phyloP scores from a whole-genome alignment of 1,140 invertebrate species.

The Phortica variegata region DNA sequence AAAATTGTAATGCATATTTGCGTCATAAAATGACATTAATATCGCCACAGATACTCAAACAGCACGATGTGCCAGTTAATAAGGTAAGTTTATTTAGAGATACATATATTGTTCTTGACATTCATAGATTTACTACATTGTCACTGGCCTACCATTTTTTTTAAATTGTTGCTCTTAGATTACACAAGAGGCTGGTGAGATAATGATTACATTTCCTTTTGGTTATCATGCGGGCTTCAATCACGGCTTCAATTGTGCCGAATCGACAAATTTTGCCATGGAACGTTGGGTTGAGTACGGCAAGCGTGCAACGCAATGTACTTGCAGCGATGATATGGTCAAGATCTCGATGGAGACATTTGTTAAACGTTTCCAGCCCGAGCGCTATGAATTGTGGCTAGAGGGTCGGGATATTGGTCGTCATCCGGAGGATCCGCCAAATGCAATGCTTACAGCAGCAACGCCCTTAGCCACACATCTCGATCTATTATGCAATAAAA shows the following conservation, averaged over 20 bases:
- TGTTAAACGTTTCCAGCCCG: conserved; percentile 91
- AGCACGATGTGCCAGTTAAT: conserved; percentile 93
- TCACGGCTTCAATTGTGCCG: conserved; percentile 98
- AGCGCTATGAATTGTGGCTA: conserved; percentile 68
- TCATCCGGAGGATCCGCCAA: conserved; percentile 85
- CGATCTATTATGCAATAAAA: conserved; percentile 51
- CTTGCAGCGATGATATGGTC: conserved; percentile 87
- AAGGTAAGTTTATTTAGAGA: conserved; percentile 59
- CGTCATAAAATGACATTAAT: conserved; percentile 99
- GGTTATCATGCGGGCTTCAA: conserved; percentile 97
- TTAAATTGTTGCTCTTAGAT: too few species aligned
- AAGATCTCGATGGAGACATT: conserved; percentile 98
- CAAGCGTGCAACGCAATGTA: conserved; percentile 83
- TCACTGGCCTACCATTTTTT: neutral
- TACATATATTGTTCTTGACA: neutral
- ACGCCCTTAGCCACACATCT: conserved; percentile 43
- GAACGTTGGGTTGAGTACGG: conserved; percentile 98
- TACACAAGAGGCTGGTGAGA: conserved; percentile 94
- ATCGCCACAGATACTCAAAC: conserved; percentile 87
- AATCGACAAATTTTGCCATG: conserved; percentile 98
- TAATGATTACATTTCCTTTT: conserved; percentile 99
- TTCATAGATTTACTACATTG: neutral
- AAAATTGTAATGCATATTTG: conserved; percentile 90
- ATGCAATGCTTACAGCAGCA: conserved; percentile 23
- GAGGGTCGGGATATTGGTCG: conserved; percentile 83